A percentile compares a stretch with the other conserved stretches of the same genome.
Evolutionary conservation across 2,888 invertebrate genomes (phyloP).

Genomic region (Smittia sp.): DNA sequence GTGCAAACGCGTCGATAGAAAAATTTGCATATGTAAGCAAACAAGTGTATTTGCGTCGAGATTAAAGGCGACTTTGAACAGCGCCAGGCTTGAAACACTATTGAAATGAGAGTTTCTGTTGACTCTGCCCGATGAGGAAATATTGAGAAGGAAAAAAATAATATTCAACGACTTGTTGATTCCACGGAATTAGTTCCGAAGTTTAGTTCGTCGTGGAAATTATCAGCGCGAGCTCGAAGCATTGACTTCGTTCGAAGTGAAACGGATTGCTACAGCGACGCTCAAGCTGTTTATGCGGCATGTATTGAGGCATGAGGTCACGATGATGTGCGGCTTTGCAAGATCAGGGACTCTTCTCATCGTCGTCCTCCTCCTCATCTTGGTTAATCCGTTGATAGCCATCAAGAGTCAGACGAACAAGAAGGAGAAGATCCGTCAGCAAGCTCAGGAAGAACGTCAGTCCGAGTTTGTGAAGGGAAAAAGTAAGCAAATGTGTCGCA

Average conservation of each 20-base stretch:
- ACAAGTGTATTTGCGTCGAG: conserved; percentile 10
- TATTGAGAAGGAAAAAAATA: conserved; percentile 4
- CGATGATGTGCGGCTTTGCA: conserved; percentile 28
- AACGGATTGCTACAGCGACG: conserved; percentile 24
- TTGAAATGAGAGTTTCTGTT: not conserved
- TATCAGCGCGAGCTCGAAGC: not conserved
- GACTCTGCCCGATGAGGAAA: not conserved
- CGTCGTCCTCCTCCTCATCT: conserved; percentile 17
- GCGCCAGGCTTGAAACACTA: not conserved
- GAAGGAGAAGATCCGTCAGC: conserved; percentile 49
- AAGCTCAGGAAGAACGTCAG: conserved; percentile 53
- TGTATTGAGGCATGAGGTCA: conserved; percentile 38
- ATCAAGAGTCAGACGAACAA: conserved; percentile 12
- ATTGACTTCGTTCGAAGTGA: conserved; percentile 15
- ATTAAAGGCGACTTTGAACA: not conserved
- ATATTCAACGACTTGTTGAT: not conserved
- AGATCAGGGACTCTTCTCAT: conserved; percentile 30
- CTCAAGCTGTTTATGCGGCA: conserved; percentile 28
- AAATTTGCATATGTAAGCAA: conserved; percentile 20
- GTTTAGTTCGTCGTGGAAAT: not conserved
- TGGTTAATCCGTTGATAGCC: conserved; percentile 33
- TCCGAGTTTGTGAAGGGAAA: conserved; percentile 76
- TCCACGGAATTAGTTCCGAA: conserved; percentile 16
- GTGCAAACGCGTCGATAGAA: not conserved
- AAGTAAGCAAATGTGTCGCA: too few species aligned